These are phyloP conservation scores for Sinohyriopsis cumingii DNA, from an alignment of 2,888 invertebrate species.

Conservation along the genomic window DNA sequence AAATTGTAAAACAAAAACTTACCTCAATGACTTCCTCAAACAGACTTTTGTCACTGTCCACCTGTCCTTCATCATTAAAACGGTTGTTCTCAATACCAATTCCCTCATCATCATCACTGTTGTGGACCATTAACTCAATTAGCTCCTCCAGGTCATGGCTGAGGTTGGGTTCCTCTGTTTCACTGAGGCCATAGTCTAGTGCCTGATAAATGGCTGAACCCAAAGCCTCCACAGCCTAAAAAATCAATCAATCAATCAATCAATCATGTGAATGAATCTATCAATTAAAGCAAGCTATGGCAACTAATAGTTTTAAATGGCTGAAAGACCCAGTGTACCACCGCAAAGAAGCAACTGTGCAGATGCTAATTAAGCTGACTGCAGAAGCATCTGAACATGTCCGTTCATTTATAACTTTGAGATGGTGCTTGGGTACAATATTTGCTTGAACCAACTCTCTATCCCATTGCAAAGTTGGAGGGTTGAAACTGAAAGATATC, in stretches of 20 bases:
- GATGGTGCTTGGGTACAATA: no score
- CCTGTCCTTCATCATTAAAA: slow-evolving; percentile 36
- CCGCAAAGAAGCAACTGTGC: no score
- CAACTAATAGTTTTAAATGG: no score
- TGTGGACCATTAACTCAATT: slow-evolving; percentile 88
- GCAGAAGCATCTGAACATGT: no score
- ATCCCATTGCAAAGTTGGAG: no score
- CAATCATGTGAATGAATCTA: no score
- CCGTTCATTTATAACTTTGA: no score
- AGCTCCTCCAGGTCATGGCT: slow-evolving; percentile 89
- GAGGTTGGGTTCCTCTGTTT: slow-evolving; percentile 89
- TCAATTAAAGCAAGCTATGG: no score
- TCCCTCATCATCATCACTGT: slow-evolving; percentile 80
- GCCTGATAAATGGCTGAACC: slow-evolving; percentile 91
- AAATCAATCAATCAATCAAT: slow-evolving; percentile 41
- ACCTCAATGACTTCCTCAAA: slow-evolving; percentile 79
- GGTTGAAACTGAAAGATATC: no score
- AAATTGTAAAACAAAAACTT: slow-evolving; percentile 35
- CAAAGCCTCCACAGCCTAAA: slow-evolving; percentile 85
- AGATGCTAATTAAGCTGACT: no score
- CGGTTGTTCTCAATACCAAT: slow-evolving; percentile 75
- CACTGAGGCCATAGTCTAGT: slow-evolving; percentile 88
- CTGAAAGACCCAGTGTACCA: no score
- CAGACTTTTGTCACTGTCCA: slow-evolving; percentile 60
- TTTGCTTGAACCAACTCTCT: no score